Base-by-base conservation (phyloP, 37 sponge, comb jelly and placozoan genomes). In the Lycopodina hypogea region DNA sequence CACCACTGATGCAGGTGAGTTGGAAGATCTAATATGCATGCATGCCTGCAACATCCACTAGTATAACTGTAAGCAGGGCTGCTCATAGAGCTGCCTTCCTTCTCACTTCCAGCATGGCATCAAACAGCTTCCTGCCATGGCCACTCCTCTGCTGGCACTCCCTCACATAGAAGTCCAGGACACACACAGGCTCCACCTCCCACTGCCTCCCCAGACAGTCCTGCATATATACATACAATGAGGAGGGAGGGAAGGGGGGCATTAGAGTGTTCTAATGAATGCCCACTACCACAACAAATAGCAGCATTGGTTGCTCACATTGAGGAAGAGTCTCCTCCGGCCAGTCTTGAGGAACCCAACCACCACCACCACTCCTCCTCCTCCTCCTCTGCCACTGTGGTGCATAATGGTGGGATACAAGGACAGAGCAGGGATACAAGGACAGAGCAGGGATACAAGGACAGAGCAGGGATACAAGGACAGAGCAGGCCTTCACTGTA, bases 101-200 rank as follows among this genome's bases (percentile, higher is more conserved):
- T n/a, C 84, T 18, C 51, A 93, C 96, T 65, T 87, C 45, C 38
- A 97, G 76, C 93, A 97, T 90, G 42, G 57, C 56, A 51, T 92
- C 89, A 90, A 97, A 97, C 32, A 97, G 88, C 26, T 55, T 66
- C 71, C 81, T 92, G 1, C 98, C 98, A 77, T 62, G 84, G 6
- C 98, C 98, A 72, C 52, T 52, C 71, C 98, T 84, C 86, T 97
- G 98, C 56, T 61, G 38, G 33, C 89, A 82, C 80, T 97, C 98
- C 71, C 95, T 93, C 37, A 97, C 91, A 67, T 95, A 97, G 84
- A 97, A 97, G 69, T 97, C 98, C 45, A 97, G 79, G 35, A 97
- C 86, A 81, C 95, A 95, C 50, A 92, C 55, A 28, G 98, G 90
- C 37, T 79, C 83, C 45, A 87, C 90, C 45, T 97, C 95, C 37